Conservation (phyloP, 1,140 invertebrate genomes). For the Cataglyphis hispanica region DNA sequence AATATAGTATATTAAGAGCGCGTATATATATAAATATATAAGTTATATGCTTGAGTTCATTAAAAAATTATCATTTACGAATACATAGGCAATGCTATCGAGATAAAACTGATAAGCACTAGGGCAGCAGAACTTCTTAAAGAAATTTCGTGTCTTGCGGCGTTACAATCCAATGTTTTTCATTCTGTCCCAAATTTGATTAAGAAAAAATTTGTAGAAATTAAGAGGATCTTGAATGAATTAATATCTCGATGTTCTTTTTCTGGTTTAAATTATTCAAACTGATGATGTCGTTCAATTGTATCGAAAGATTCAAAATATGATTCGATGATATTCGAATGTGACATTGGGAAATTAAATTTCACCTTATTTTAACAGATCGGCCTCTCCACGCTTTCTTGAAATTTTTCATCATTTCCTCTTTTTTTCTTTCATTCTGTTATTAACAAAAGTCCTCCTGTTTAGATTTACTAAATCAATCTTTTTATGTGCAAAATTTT, state of each 20-base stretch:
- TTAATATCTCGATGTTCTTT: background rate
- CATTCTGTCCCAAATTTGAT: background rate
- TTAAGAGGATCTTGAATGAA: background rate
- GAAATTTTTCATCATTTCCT: background rate
- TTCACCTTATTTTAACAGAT: background rate
- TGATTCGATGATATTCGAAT: background rate
- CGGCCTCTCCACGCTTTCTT: background rate
- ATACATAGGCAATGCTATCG: background rate
- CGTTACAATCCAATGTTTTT: conserved; percentile 3
- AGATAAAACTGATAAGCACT: conserved; percentile 41
- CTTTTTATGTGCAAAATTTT: background rate
- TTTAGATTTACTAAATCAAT: background rate
- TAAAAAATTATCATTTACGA: background rate
- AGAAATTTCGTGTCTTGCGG: conserved; percentile 1
- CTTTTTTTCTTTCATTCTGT: background rate
- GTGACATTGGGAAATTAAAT: background rate
- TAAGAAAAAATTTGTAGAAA: background rate
- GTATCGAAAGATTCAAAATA: background rate
- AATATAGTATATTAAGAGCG: conserved; percentile 24
- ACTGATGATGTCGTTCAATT: background rate
- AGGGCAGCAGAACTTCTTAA: conserved; percentile 31
- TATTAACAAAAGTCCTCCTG: background rate
- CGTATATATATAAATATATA: background rate
- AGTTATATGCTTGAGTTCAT: conserved; percentile 23
- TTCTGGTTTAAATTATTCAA: conserved; percentile 1